Evolutionary conservation across 2,797 vertebrate species (phyloP), one percentile per base, ranked within the genome.

Genomic region (Paguma larvata): DNA sequence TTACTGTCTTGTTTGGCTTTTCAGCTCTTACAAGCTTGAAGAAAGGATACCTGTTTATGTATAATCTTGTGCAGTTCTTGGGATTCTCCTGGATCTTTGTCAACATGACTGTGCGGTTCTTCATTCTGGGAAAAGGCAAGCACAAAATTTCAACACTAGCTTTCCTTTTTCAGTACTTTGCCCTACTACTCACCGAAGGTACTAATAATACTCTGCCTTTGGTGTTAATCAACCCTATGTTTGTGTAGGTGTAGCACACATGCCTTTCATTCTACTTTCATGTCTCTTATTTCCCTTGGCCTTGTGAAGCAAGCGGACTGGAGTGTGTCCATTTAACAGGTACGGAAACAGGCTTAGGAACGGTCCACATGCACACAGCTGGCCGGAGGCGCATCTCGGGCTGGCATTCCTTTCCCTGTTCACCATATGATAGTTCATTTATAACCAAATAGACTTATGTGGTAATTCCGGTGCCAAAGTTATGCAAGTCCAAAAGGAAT

Each of bases 11-110:
- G n/a, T 68, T 96, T 93, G 95, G 73, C 85, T 89, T 98, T 96
- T 44, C 84, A 99, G 99, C 99, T 92, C 98, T 99, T 96, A 97
- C 96, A 89, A 99, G 99, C 98, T 97, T 99, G 98, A 99, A 99
- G 98, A 99, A 99, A 70, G 99, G 98, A 41, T 99, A 99, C 97
- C 97, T 99, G 83, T 99, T 99, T 91, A 98, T 99, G 97, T 99
- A 99, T 91, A 99, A 99, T 95, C 98, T 99, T 23, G 99, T 99
- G 18, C 99, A 99, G 98, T 99, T 99, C 97, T 98, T 99, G 96
- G 99, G 99, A 67, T 99, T 99, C 98, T 99, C 99, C 10, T 99
- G 99, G 99, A 99, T 99, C 98, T 99, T 99, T 96, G 98, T 99
- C 97, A 99, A 99, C 98, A 99, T 99, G 99, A 99, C 99, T 1